Conservation (phyloP, 2,888 invertebrate genomes). For the Brachyptera putata region DNA sequence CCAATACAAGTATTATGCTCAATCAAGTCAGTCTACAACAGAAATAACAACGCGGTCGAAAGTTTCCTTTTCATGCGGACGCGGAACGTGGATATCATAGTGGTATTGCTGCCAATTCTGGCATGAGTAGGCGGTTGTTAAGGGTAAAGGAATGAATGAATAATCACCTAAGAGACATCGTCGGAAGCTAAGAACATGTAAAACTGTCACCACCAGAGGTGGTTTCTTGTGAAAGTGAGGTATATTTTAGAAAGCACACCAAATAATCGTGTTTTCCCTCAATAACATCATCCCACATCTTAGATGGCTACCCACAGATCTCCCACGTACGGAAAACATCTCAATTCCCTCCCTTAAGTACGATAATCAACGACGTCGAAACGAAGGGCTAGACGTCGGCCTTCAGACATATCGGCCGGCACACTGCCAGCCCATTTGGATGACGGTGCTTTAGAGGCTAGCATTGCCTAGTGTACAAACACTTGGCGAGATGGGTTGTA, state of each 20-base stretch:
- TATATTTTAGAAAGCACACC: not conserved
- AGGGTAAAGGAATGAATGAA: not conserved
- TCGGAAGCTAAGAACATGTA: not conserved
- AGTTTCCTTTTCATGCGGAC: too few relatives aligned
- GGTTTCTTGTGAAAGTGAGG: not conserved
- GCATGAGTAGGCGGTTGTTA: not conserved
- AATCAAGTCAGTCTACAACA: too few relatives aligned
- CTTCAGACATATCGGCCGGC: not conserved
- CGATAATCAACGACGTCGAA: not conserved
- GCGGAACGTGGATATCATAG: too few relatives aligned
- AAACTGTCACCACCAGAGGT: conserved; percentile 8
- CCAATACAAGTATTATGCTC: too few relatives aligned
- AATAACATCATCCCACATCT: not conserved
- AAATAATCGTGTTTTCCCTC: conserved; percentile 3
- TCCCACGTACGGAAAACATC: too few relatives aligned
- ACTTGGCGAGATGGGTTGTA: too few relatives aligned
- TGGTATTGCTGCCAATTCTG: not conserved
- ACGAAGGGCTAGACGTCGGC: too few relatives aligned
- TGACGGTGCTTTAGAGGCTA: too few relatives aligned
- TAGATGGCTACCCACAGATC: not conserved
- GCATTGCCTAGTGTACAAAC: too few relatives aligned
- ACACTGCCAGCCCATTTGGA: not conserved
- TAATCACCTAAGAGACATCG: not conserved
- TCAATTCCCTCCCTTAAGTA: not conserved
- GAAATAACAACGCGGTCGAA: too few relatives aligned